Base-by-base conservation (phyloP, 2,888 invertebrate genomes). In the Drosophila kanekoi region DNA sequence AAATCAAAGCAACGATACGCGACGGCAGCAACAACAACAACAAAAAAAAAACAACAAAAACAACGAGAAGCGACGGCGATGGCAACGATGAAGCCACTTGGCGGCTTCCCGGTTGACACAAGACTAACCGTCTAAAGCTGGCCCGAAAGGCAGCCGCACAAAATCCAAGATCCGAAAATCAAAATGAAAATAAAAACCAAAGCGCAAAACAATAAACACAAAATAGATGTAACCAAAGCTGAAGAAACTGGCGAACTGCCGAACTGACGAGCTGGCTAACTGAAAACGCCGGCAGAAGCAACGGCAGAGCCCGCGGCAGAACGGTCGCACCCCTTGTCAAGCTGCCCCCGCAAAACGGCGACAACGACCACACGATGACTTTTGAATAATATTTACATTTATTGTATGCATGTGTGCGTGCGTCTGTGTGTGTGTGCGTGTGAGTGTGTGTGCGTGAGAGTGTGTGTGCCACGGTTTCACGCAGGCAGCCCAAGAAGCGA, bases 61-160 rank as follows among this genome's bases (percentile, higher is more conserved):
- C 51, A 11, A 18, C 14, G 16, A 20, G 18, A 18, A 41, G 18
- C 40, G 59, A 20, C 33, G 14, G 28, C n/a, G 23, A 54, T 60
- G 60, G 44, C 40, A 52, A 77, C 66, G 56, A 61, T 59, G 54
- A 49, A 49, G 67, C 67, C 77, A 87, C 83, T 86, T 81, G 76
- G 77, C 89, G 82, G 90, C 77, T 88, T 80, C 87, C 85, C 89
- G 89, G 90, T 85, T 89, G 89, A 89, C 89, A 84, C 81, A 88
- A 90, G 89, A 90, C 90, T 90, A 89, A 90, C 86, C 78, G 78
- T 68, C 87, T 73, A 72, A 77, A 79, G 67, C 76, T 77, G 70
- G 79, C 85, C 74, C 75, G 72, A 58, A 72, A 60, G 71, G 58
- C 63, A 60, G 60, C 58, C 58, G 61, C 60, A 68, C 71, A 67